These are phyloP conservation scores for Amphimallon solstitiale DNA, from an alignment of 2,888 invertebrate genomes.

Conservation along the genomic window DNA sequence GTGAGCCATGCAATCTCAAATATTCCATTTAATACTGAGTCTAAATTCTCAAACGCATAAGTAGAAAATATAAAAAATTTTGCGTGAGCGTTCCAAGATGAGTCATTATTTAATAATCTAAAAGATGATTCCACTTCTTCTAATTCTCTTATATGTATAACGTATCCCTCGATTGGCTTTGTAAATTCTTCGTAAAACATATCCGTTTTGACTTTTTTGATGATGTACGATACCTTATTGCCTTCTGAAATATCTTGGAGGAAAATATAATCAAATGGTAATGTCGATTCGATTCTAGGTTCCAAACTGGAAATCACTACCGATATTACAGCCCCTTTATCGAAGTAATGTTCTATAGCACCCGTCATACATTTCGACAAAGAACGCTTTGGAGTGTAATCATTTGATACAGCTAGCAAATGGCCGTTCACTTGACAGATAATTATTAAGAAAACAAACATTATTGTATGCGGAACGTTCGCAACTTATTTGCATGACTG, in stretches of 20 bases:
- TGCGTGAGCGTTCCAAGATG: constrained; percentile 49
- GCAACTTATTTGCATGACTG: neutral
- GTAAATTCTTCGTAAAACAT: constrained; percentile 17
- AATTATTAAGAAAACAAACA: constrained; percentile 5
- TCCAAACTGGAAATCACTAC: constrained; percentile 3
- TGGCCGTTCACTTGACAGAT: neutral
- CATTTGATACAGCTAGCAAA: constrained; percentile 3
- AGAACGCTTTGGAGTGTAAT: constrained; percentile 16
- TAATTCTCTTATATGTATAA: constrained; percentile 44
- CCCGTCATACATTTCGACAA: constrained; percentile 5
- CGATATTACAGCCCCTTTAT: neutral
- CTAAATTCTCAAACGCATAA: constrained; percentile 40
- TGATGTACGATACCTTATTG: constrained; percentile 1
- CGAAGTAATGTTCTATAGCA: neutral
- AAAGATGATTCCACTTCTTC: constrained; percentile 42
- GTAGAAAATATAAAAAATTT: constrained; percentile 50
- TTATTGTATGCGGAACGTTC: neutral
- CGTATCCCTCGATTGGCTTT: constrained; percentile 43
- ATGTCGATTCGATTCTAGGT: neutral
- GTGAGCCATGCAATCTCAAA: constrained; percentile 44
- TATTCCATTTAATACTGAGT: constrained; percentile 44
- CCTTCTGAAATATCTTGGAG: constrained; percentile 4
- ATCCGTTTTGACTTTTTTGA: neutral
- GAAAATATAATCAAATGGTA: constrained; percentile 11
- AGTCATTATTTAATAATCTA: constrained; percentile 34